Base-by-base conservation (phyloP, 2,797 vertebrate genomes). In the Gadopsis marmoratus region DNA sequence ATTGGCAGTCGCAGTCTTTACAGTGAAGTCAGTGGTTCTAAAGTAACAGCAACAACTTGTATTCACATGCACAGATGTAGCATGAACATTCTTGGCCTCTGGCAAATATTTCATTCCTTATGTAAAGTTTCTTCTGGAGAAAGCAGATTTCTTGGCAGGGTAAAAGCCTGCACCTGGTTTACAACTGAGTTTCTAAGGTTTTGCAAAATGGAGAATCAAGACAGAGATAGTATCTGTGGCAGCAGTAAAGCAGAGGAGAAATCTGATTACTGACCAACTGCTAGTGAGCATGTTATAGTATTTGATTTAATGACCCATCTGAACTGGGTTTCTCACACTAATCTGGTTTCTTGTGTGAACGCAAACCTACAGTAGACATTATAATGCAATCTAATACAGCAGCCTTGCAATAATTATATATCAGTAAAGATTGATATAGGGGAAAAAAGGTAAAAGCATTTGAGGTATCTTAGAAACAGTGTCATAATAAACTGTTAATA, bases 21-120 rank as follows among this genome's bases (percentile, higher is more conserved):
- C 17, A 64, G 7, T 77, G 26, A 50, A 65, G 43, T 53, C 19
- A 10, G 14, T 50, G 48, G 29, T 74, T 47, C 41, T 45, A 31
- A 70, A 79, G 66, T 68, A 86, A 78, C 54, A 63, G 63, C n/a
- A 69, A 71, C 61, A 70, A 14, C 43, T 8, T 55, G 12, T 4
- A 5, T 33, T 48, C 7, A 58, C 53, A 59, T 31, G 4, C 39
- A 35, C 31, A n/a, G 16, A 4, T 39, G 11, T 62, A 3, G 43
- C 21, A 13, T 47, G 19, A 56, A 31, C 31, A 7, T 35, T 47
- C 4, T 4, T 48, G 5, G 31, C 8, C 3, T 62, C 1, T n/a
- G 35, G 54, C 33, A 3, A 9, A 39, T 29, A 12, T 14, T 4
- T 12, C 8, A 47, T 12, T 58, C 12, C 8, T 14, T 26, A 26